Percentiles rank a stretch among this genome's conserved stretches.
phyloP scores from a whole-genome alignment of 2,888 invertebrate genomes.

The Caenorhabditis virilis region DNA sequence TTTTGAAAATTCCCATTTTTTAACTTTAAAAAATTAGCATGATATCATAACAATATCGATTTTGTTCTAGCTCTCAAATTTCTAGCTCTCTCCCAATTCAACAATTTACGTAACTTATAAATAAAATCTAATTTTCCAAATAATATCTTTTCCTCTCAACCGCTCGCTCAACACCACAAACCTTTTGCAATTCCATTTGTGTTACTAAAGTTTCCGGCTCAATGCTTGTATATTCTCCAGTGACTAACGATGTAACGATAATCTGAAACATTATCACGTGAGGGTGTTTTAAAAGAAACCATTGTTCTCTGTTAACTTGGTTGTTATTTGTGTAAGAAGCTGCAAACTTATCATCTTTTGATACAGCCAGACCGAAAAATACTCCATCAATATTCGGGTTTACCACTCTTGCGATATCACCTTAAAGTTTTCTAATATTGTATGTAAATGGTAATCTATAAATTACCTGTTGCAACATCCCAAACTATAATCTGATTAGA shows the following conservation, averaged over 20 bases:
- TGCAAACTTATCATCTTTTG: conserved; percentile 93
- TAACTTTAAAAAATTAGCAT: no score
- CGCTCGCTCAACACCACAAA: background rate
- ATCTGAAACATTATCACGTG: conserved; percentile 25
- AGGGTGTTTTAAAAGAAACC: background rate
- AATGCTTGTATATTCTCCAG: conserved; percentile 87
- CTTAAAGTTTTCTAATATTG: conserved; percentile 70
- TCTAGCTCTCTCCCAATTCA: no score
- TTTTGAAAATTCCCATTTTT: no score
- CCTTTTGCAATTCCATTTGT: conserved; percentile 74
- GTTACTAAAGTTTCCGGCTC: conserved; percentile 81
- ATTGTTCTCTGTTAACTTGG: conserved; percentile 76
- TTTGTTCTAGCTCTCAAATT: no score
- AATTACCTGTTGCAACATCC: conserved; percentile 83
- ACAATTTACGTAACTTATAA: no score
- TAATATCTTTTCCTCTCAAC: no score
- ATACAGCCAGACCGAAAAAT: conserved; percentile 77
- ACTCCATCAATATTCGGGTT: conserved; percentile 89
- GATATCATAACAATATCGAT: no score
- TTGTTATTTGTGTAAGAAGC: conserved; percentile 94
- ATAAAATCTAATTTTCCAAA: no score
- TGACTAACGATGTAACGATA: conserved; percentile 83
- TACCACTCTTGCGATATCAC: conserved; percentile 89
- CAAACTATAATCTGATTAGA: conserved; percentile 95
- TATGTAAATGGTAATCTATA: no score